These are phyloP conservation scores for Cryptophagus acutangulus DNA, from an alignment of 2,888 invertebrate species.

Conservation along the genomic window DNA sequence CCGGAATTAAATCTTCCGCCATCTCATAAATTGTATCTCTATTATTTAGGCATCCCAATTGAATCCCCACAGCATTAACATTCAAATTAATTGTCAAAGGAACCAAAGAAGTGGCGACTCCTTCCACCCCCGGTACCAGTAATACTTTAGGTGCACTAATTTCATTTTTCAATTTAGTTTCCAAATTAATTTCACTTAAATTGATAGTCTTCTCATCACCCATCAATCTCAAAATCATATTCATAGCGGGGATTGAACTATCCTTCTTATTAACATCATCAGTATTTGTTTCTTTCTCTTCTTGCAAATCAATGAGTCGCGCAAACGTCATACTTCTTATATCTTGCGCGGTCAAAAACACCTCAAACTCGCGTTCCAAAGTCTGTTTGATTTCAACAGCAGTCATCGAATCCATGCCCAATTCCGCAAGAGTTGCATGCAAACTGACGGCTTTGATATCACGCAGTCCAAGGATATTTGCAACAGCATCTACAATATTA, in stretches of 20 bases:
- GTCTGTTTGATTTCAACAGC: conserved; percentile 94
- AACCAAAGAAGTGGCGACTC: not conserved
- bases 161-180: not conserved
- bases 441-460: conserved; percentile 66
- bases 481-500: conserved; percentile 67
- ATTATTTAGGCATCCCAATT: not conserved
- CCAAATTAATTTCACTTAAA: not conserved
- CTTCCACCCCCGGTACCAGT: not conserved
- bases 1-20: not conserved
- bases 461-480: conserved; percentile 49
- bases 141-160: not conserved
- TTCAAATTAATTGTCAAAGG: not conserved
- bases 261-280: not conserved
- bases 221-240: not conserved
- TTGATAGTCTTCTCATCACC: not conserved
- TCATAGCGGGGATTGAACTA: not conserved
- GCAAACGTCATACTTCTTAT: conserved; percentile 75
- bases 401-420: conserved; percentile 97
- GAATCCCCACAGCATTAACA: not conserved
- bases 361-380: conserved; percentile 81
- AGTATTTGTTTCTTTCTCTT: not conserved
- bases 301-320: not conserved
- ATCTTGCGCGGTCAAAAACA: conserved; percentile 81
- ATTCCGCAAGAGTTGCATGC: conserved; percentile 73
- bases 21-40: no score